phyloP scores from a whole-genome alignment of 1,140 invertebrate genomes.

The Heliconius congener region DNA sequence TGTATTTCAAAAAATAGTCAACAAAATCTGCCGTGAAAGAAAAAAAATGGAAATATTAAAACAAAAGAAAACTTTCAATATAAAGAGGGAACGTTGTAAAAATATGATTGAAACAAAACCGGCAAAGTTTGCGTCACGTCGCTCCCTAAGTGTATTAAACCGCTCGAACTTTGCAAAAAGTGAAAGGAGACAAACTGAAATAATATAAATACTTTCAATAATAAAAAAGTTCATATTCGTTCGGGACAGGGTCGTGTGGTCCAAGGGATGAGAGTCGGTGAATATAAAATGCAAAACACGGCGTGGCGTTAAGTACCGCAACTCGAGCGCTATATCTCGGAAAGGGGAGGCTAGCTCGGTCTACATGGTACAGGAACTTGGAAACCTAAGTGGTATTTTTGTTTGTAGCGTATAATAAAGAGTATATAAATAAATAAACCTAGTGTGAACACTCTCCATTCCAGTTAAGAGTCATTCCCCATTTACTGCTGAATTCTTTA shows the following conservation, averaged over 20 bases:
- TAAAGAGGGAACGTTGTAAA: constrained; percentile 51
- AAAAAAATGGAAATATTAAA: constrained; percentile 13
- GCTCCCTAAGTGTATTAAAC: constrained; percentile 77
- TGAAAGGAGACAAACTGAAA: constrained; percentile 73
- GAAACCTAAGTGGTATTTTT: too few relatives aligned
- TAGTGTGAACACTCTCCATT: too few relatives aligned
- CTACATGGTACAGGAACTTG: too few relatives aligned
- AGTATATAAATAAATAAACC: too few relatives aligned
- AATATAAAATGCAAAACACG: not conserved
- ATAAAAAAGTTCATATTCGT: constrained; percentile 73
- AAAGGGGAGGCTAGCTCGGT: too few relatives aligned
- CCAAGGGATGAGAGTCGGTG: constrained; percentile 24
- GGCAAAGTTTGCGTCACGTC: constrained; percentile 58
- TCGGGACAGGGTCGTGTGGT: constrained; percentile 51
- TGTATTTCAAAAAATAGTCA: not conserved
- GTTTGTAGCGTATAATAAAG: too few relatives aligned
- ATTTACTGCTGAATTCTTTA: too few relatives aligned
- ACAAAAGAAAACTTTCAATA: constrained; percentile 64
- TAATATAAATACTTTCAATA: constrained; percentile 80
- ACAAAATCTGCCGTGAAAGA: not conserved
- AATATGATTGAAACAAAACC: constrained; percentile 74
- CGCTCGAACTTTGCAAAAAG: constrained; percentile 65
- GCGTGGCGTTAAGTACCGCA: too few relatives aligned
- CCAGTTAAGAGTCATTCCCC: too few relatives aligned
- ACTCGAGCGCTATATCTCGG: too few relatives aligned